Conservation (phyloP, 1,140 invertebrate genomes). For the Spodoptera frugiperda region DNA sequence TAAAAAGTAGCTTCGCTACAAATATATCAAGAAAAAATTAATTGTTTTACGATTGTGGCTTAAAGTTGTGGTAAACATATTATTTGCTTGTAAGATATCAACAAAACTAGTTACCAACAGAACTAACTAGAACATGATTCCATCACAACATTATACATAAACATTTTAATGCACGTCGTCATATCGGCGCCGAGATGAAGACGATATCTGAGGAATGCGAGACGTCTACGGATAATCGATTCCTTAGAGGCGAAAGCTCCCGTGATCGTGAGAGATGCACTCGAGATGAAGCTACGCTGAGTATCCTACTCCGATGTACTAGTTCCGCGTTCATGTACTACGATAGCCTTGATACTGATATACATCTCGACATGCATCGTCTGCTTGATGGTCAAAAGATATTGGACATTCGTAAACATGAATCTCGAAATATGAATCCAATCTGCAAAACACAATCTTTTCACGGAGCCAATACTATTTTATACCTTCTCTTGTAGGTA, state of each 20-base stretch:
- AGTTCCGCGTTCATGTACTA: constrained; percentile 36
- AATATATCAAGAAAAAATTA: no score
- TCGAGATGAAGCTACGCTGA: constrained; percentile 56
- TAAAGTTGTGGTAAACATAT: no score
- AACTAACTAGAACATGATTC: constrained; percentile 33
- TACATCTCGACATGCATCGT: constrained; percentile 20
- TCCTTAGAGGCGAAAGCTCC: constrained; percentile 61
- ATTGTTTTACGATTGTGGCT: no score
- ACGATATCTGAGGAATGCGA: constrained; percentile 67
- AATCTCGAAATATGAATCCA: constrained; percentile 6
- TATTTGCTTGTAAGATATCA: not conserved
- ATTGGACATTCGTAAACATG: constrained; percentile 10
- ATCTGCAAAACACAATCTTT: not conserved
- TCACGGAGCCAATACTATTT: constrained; percentile 6
- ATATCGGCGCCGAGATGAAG: constrained; percentile 64
- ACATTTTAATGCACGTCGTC: constrained; percentile 63
- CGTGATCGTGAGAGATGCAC: constrained; percentile 60
- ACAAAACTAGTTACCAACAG: not conserved
- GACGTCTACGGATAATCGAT: constrained; percentile 69
- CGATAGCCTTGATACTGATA: constrained; percentile 35
- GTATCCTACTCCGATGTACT: constrained; percentile 45
- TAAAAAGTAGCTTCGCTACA: no score
- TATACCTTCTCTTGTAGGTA: not conserved
- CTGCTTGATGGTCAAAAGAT: not conserved
- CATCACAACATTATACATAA: constrained; percentile 47